These are phyloP conservation scores for Acronicta leporina DNA, from an alignment of 2,888 invertebrate species.

Conservation along the genomic window DNA sequence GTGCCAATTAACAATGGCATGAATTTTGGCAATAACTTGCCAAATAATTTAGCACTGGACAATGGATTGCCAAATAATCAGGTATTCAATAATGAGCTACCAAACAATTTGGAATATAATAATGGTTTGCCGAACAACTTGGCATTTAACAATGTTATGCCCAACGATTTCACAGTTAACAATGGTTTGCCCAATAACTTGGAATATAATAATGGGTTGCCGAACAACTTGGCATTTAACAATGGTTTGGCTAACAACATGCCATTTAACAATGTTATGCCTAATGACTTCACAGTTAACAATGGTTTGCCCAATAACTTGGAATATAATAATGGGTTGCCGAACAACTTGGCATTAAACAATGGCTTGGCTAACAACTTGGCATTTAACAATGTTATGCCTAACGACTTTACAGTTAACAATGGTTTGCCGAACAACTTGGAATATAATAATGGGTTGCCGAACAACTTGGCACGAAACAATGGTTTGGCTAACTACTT, in stretches of 20 bases:
- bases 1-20: constrained; percentile 13
- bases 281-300: no score
- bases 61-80: constrained; percentile 6
- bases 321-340: constrained; percentile 5
- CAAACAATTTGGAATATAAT: constrained; percentile 8
- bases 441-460: constrained; percentile 5
- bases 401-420: no score
- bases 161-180: no score
- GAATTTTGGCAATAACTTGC: constrained; percentile 3
- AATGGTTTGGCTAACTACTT: constrained; percentile 13
- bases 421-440: constrained; percentile 5
- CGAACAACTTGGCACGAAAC: constrained; percentile 8
- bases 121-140: constrained; percentile 11
- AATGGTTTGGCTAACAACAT: constrained; percentile 12
- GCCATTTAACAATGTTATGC: not conserved
- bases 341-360: constrained; percentile 8
- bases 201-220: constrained; percentile 5
- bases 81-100: constrained; percentile 5
- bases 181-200: constrained; percentile 5
- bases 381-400: not conserved
- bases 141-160: not conserved
- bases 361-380: constrained; percentile 12
- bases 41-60: not conserved
- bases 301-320: constrained; percentile 5
- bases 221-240: constrained; percentile 8